phyloP scores from a whole-genome alignment of 2,797 vertebrate genomes.

The Anguilla megastoma region DNA sequence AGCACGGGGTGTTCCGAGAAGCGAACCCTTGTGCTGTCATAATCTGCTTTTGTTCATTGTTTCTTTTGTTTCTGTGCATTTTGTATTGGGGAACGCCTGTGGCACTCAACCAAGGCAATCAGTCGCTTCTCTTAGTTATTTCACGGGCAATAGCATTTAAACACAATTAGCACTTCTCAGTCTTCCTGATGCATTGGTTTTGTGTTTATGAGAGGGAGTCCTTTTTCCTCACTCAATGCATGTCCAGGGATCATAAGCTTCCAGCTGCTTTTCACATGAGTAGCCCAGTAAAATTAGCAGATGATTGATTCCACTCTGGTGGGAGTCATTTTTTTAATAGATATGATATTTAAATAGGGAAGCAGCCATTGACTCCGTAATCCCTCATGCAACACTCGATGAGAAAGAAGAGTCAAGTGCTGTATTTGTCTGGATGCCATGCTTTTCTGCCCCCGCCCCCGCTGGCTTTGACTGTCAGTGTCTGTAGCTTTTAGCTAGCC shows the following conservation, averaged over 20 bases:
- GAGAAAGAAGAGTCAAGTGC: constrained; percentile 78
- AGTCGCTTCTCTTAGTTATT: constrained; percentile 9
- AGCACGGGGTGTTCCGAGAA: not conserved
- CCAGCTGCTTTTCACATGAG: constrained; percentile 72
- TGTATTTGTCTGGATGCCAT: constrained; percentile 81
- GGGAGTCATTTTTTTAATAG: constrained; percentile 70
- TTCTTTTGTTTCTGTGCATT: not conserved
- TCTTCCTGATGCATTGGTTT: constrained; percentile 56
- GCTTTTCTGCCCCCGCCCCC: constrained; percentile 74
- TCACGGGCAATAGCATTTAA: constrained; percentile 29
- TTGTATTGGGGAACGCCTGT: constrained; percentile 20
- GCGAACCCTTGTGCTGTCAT: not conserved
- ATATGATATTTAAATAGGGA: constrained; percentile 82
- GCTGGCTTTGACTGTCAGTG: constrained; percentile 81
- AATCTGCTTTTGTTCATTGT: not conserved
- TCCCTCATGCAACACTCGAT: constrained; percentile 76
- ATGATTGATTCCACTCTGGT: constrained; percentile 73
- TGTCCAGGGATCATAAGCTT: constrained; percentile 64
- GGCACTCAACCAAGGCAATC: constrained; percentile 25
- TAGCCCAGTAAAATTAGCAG: constrained; percentile 76
- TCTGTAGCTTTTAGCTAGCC: constrained; percentile 78
- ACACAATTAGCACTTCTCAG: constrained; percentile 48
- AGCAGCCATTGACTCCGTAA: constrained; percentile 78
- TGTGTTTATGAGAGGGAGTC: constrained; percentile 55
- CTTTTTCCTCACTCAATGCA: constrained; percentile 48